Evolutionary conservation across 1,140 invertebrate species (phyloP).

Genomic region (Drosophila cardini): DNA sequence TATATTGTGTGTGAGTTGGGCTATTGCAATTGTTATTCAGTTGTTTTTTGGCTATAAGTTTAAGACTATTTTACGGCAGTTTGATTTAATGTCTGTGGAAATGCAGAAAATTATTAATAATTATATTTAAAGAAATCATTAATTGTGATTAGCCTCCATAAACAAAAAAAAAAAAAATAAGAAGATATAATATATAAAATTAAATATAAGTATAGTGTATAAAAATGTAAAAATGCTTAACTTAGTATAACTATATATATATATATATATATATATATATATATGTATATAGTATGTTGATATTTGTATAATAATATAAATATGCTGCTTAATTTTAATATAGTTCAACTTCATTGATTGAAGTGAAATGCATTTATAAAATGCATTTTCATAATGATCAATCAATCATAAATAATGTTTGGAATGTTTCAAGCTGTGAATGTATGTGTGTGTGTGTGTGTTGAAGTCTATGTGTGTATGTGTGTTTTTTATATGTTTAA

Average conservation of each 20-base stretch:
- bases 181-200: conserved; percentile 41
- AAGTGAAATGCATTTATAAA: conserved; percentile 75
- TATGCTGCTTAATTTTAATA: conserved; percentile 63
- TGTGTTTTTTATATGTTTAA: conserved; percentile 37
- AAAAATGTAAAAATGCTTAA: conserved; percentile 48
- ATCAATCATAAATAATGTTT: conserved; percentile 49
- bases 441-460: conserved; percentile 43
- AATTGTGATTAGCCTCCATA: conserved; percentile 78
- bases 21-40: conserved; percentile 60
- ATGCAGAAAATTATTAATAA: conserved; percentile 6
- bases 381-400: conserved; percentile 55
- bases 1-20: conserved; percentile 48
- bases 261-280: conserved; percentile 36
- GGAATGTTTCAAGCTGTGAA: conserved; percentile 81
- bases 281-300: conserved; percentile 10
- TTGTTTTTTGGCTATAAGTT: conserved; percentile 55
- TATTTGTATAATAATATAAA: conserved; percentile 43
- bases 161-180: conserved; percentile 67
- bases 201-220: conserved; percentile 16
- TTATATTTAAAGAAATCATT: conserved; percentile 28
- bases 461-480: conserved; percentile 26
- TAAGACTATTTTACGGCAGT: conserved; percentile 54
- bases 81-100: conserved; percentile 47
- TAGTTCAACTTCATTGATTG: conserved; percentile 57
- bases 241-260: conserved; percentile 27